Evolutionary conservation across 2,113 vertebrate species (phyloP).

Genomic region (Corythornis madagascariensis): DNA sequence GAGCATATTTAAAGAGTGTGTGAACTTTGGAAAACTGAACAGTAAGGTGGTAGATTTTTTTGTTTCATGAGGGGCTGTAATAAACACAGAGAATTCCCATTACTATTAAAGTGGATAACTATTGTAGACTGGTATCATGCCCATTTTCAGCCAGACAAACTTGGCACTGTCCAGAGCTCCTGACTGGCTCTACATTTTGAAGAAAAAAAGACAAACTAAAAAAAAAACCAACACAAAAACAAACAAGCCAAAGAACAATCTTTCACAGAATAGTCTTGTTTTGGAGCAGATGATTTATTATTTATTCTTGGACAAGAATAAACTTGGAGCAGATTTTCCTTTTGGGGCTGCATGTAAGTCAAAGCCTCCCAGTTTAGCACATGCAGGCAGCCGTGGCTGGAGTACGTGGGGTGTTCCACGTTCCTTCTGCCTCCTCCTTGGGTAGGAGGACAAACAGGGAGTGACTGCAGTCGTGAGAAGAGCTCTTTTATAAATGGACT

Average conservation of each 20-base stretch:
- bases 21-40: not conserved
- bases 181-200: not conserved
- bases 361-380: not conserved
- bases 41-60: not conserved
- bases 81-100: not conserved
- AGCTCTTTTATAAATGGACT: not conserved
- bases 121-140: not conserved
- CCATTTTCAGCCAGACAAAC: not conserved
- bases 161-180: not conserved
- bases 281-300: slow-evolving; percentile 29
- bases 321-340: slow-evolving; percentile 29
- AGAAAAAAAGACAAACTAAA: not conserved
- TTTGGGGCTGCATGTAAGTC: not conserved
- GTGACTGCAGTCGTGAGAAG: not conserved
- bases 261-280: not conserved
- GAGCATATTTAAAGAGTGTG: not conserved
- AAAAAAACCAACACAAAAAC: not conserved
- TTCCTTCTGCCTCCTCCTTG: not conserved
- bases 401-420: not conserved
- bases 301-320: slow-evolving; percentile 49
- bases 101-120: not conserved
- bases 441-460: not conserved
- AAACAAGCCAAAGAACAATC: not conserved
- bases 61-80: not conserved
- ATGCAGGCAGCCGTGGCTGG: not conserved